Evolutionary conservation across 92 coral and sea anemone genomes (phyloP).

Genomic region (Scolanthus callimorphus): DNA sequence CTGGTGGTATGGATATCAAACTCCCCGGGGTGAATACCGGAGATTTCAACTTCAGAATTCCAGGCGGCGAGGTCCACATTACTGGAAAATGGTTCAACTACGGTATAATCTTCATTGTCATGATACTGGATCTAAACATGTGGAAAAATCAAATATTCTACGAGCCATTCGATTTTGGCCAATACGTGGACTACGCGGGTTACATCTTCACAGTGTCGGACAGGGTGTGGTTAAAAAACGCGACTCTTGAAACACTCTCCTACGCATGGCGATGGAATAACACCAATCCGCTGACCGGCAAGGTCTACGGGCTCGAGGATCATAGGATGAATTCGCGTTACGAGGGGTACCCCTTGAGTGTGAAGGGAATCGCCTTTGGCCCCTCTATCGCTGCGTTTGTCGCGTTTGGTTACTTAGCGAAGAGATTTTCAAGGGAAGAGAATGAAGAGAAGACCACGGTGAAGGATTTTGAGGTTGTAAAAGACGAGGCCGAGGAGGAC

Average conservation of each 20-base stretch:
- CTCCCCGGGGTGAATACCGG: constrained; percentile 78
- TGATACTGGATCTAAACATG: constrained; percentile 90
- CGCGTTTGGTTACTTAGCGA: constrained; percentile 64
- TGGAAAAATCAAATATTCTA: constrained; percentile 92
- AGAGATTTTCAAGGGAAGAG: constrained; percentile 63
- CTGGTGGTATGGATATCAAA: constrained; percentile 73
- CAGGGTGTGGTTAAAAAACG: constrained; percentile 64
- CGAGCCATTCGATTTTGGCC: constrained; percentile 70
- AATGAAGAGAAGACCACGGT: constrained; percentile 8
- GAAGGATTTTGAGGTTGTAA: constrained; percentile 3
- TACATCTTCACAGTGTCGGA: constrained; percentile 63
- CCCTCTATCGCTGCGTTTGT: constrained; percentile 67
- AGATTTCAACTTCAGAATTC: constrained; percentile 51
- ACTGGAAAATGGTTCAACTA: constrained; percentile 92
- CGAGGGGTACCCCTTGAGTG: constrained; percentile 43
- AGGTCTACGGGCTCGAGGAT: constrained; percentile 60
- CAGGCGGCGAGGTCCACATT: constrained; percentile 80
- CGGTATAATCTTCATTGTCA: constrained; percentile 83
- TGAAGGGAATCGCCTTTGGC: constrained; percentile 78
- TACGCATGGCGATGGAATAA: constrained; percentile 78
- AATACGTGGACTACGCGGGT: constrained; percentile 57
- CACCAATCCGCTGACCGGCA: constrained; percentile 58
- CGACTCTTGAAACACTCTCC: constrained; percentile 56
- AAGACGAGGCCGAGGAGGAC: constrained; percentile 18
- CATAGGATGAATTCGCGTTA: constrained; percentile 74